These are phyloP conservation scores for Cistogaster globosa DNA, from an alignment of 2,888 invertebrate genomes.

Conservation along the genomic window DNA sequence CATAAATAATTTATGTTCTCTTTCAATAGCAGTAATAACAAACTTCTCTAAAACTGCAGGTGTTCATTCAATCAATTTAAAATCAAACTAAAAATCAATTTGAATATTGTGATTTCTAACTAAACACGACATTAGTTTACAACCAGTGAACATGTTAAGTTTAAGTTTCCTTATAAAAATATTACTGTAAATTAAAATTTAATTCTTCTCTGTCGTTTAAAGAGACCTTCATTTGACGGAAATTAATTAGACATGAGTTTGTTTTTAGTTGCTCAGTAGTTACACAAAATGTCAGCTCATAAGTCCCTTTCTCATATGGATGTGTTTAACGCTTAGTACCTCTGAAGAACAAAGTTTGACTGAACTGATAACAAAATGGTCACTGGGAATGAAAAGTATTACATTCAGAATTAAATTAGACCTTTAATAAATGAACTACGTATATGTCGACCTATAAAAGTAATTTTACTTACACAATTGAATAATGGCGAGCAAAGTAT, in stretches of 20 bases:
- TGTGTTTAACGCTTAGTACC: too few relatives aligned
- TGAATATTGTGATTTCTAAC: constrained; percentile 51
- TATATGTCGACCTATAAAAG: constrained; percentile 3
- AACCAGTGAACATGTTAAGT: background rate
- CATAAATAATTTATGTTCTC: background rate
- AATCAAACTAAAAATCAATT: constrained; percentile 41
- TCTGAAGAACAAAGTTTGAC: too few relatives aligned
- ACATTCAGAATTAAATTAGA: background rate
- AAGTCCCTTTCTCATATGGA: too few relatives aligned
- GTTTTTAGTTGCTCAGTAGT: too few relatives aligned
- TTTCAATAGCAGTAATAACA: background rate
- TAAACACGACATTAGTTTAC: constrained; percentile 11
- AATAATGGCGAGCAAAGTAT: background rate
- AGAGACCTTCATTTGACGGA: too few relatives aligned
- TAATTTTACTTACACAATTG: constrained; percentile 15
- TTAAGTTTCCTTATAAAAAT: too few relatives aligned
- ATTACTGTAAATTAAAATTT: background rate
- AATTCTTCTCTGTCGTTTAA: background rate
- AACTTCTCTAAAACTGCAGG: constrained; percentile 50
- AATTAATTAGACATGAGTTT: too few relatives aligned
- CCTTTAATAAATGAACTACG: background rate
- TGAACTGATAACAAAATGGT: too few relatives aligned
- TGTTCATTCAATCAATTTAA: constrained; percentile 51
- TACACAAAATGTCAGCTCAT: too few relatives aligned
- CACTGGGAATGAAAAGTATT: too few relatives aligned